These are phyloP conservation scores for Rhaphigaster nebulosa DNA, from an alignment of 2,888 invertebrate genomes.

Conservation along the genomic window DNA sequence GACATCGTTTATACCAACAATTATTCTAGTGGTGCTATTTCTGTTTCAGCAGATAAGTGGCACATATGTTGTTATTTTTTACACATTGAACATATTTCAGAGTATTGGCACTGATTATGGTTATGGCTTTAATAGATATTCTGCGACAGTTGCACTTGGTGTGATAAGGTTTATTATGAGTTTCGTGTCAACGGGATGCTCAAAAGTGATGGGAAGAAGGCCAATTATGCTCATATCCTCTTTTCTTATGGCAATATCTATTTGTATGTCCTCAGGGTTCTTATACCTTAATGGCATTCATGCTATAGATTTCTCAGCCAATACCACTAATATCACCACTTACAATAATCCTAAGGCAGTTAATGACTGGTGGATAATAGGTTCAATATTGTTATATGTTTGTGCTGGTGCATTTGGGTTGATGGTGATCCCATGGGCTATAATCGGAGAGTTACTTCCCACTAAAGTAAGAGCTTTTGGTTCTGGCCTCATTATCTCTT, in stretches of 20 bases:
- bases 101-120: conserved; percentile 70
- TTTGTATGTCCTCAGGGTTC: conserved; percentile 59
- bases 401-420: conserved; percentile 73
- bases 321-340: conserved; percentile 13
- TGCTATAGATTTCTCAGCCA: conserved; percentile 57
- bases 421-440: conserved; percentile 74
- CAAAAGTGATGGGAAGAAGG: conserved; percentile 71
- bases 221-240: conserved; percentile 71
- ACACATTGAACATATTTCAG: conserved; percentile 72
- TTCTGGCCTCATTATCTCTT: conserved; percentile 71
- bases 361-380: conserved; percentile 66
- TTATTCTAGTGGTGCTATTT: conserved; percentile 71
- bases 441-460: conserved; percentile 73
- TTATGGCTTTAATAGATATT: conserved; percentile 70
- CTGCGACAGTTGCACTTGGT: conserved; percentile 71
- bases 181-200: conserved; percentile 70
- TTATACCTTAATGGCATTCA: conserved; percentile 58
- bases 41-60: conserved; percentile 74
- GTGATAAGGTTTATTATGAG: conserved; percentile 72
- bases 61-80: conserved; percentile 74
- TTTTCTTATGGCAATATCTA: conserved; percentile 72
- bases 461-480: conserved; percentile 72
- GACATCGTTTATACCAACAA: conserved; percentile 71
- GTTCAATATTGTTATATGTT: conserved; percentile 72
- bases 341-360: not conserved